Evolutionary conservation across 1,140 invertebrate species (phyloP), one percentile per base, ranked within the genome.

Genomic region (Cryptotermes secundus): DNA sequence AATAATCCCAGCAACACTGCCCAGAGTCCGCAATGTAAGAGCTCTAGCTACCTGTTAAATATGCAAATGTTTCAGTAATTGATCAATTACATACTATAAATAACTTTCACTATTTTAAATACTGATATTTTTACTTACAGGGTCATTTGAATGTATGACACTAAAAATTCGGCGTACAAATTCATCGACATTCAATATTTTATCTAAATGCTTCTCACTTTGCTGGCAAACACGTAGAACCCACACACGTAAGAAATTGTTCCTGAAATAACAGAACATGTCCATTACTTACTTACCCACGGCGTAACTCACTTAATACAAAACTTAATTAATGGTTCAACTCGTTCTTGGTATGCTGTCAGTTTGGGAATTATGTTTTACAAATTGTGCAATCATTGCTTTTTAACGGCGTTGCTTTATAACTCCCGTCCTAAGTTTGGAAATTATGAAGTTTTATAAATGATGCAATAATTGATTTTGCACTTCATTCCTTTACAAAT

Each of bases 61-160:
- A 22, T 36, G 12, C 24, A n/a, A 82, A 45, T 14, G 31, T 22
- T 82, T 42, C 6, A 83, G 1, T 53, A 42, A 1, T 42, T 26
- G 0, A 81, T 82, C 1, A 45, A 31, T 19, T 42, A 14, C 4
- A 34, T 34, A 49, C 2, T 31, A 82, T 6, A 26, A 82, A 26
- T 1, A n/a, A 72, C n/a, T 31, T 72, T 31, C 26, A 31, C 16
- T 31, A n/a, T 72, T 26, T 72, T 12, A 83, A 79, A 84, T 9
- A 42, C 53, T 38, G 34, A 83, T 83, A n/a, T 34, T 9, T 24
- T 65, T 45, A 86, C 87, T 88, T 87, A 90, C 95, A 0, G 97
- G 97, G 91, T 99, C 98, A 90, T 99, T 99, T 9, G 97, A 98
- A 89, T 99, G 97, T 88, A 97, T 96, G 1, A 99, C 98, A 89